phyloP scores from a whole-genome alignment of 2,113 vertebrate genomes.

The Odontesthes bonariensis region DNA sequence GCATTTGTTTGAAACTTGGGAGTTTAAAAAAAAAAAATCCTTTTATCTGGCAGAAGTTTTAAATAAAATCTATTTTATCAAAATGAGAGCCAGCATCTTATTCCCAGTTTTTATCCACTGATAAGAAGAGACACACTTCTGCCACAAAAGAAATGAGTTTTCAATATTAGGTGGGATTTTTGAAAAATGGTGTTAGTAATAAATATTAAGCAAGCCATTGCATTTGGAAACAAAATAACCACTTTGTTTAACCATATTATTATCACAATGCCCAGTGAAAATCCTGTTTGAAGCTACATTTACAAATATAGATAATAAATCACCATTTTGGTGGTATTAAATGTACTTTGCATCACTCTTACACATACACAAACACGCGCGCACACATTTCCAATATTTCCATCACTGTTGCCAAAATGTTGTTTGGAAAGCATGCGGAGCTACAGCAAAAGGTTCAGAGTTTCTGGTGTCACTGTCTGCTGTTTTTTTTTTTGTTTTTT shows the following conservation, averaged over 20 bases:
- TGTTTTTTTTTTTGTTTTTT: constrained; percentile 59
- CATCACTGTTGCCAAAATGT: constrained; percentile 53
- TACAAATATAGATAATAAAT: background rate
- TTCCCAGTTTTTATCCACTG: constrained; percentile 3
- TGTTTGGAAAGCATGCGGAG: constrained; percentile 59
- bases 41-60: constrained; percentile 50
- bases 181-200: background rate
- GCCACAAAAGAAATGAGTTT: background rate
- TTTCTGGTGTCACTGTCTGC: constrained; percentile 73
- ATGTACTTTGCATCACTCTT: constrained; percentile 14
- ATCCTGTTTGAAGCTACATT: background rate
- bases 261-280: background rate
- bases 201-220: background rate
- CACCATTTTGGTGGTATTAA: background rate
- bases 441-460: constrained; percentile 50
- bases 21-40: no score
- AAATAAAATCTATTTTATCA: constrained; percentile 85
- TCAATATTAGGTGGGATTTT: background rate
- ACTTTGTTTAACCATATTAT: background rate
- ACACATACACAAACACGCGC: constrained; percentile 14
- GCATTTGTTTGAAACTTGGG: constrained; percentile 75
- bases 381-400: constrained; percentile 49
- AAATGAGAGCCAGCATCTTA: constrained; percentile 43
- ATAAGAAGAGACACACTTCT: background rate
- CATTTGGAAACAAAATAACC: background rate